Evolutionary conservation across 2,888 invertebrate species (phyloP), one percentile per base, ranked within the genome.

Genomic region (Leptopilina drosophilae): DNA sequence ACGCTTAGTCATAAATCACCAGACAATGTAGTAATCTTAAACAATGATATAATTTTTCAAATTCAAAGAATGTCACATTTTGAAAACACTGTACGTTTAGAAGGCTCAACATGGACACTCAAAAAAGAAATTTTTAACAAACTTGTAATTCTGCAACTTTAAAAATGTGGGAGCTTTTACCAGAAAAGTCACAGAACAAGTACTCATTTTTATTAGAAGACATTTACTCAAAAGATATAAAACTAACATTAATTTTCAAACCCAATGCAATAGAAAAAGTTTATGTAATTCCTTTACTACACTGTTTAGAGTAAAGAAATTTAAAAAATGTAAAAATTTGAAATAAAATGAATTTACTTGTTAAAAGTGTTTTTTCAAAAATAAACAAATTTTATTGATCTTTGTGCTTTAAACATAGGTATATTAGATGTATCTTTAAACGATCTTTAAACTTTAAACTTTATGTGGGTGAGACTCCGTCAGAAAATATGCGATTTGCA

Each of bases 111-210:
- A 56, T 12, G 56, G 12, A 12, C 6, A 56, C 4, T 12, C n/a
- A 56, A 56, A 12, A 56, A 56, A n/a, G 12, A 2, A 9, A 56
- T 56, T 56, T 56, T 56, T 56, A 14, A 56, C 5, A 56, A 5
- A n/a, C 56, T n/a, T 56, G 12, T 56, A n/a, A 56, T 56, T 56
- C 56, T 56, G 9, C 56, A 56, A 56, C 12, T n/a, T 14, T 56
- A n/a, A 56, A 56, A 56, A 56, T 56, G 56, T 56, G 56, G 56
- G 56, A 56, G 14, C 56, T 56, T 56, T 12, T n/a, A 56, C 56
- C 56, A 12, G 56, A 12, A 56, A n/a, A 12, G 14, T 56, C 12
- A 12, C 3, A 56, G 5, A 56, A n/a, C 0, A n/a, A 5, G n/a
- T 56, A 56, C 5, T 11, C 56, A 12, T 56, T 11, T 56, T n/a